phyloP scores from a whole-genome alignment of 2,888 invertebrate genomes.

The Homarus gammarus region DNA sequence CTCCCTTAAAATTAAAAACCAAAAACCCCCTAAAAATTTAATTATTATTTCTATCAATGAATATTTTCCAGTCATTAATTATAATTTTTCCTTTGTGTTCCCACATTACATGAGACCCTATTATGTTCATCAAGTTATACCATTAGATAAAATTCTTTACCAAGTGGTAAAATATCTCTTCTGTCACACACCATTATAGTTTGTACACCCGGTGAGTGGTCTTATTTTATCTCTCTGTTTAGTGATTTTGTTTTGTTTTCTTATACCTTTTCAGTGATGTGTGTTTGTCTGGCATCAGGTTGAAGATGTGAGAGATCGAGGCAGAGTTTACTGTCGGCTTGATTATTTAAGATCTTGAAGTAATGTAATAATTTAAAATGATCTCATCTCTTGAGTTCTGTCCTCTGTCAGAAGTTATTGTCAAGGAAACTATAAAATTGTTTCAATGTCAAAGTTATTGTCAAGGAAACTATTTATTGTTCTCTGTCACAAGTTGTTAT shows the following conservation, averaged over 20 bases:
- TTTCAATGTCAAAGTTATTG: no score
- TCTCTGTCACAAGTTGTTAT: no score
- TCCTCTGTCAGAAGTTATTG: no score
- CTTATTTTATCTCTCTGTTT: neutral
- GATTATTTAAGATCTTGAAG: neutral
- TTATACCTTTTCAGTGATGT: conserved; percentile 11
- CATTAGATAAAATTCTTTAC: neutral
- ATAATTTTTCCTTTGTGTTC: neutral
- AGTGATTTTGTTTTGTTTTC: conserved; percentile 6
- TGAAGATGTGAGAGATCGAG: neutral
- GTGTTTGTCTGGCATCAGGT: conserved; percentile 8
- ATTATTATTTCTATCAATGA: neutral
- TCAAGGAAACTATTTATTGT: no score
- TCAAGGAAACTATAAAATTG: no score
- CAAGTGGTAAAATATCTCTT: neutral
- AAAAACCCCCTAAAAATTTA: no score
- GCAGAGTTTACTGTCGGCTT: neutral
- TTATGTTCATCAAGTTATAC: neutral
- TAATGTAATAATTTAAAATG: neutral
- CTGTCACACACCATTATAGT: neutral
- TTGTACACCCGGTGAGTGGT: neutral
- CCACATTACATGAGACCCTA: neutral
- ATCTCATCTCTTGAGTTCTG: neutral
- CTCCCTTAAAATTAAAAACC: no score
- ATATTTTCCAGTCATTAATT: neutral